A percentile compares a stretch with the other conserved stretches of the same genome.
phyloP scores from a whole-genome alignment of 2,113 vertebrate species.

The Channa argus region DNA sequence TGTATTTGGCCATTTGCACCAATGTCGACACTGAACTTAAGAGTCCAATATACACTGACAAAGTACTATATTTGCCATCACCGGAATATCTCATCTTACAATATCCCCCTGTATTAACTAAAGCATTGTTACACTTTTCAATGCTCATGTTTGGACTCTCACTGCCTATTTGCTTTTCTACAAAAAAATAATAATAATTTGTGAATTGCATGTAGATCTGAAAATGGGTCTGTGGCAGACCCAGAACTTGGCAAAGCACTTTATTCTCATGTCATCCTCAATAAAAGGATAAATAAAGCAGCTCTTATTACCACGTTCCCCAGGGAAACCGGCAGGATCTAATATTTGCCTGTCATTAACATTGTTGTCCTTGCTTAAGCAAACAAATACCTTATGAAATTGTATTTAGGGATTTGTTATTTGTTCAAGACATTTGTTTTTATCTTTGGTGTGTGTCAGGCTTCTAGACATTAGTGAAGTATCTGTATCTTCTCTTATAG shows the following conservation, averaged over 20 bases:
- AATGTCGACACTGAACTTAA: not conserved
- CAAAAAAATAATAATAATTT: no score
- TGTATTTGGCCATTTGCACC: no score
- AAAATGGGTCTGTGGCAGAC: conserved; percentile 1
- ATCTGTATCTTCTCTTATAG: conserved; percentile 58
- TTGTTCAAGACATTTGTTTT: conserved; percentile 45
- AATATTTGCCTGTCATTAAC: conserved; percentile 44
- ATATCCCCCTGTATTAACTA: no score
- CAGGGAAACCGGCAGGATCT: conserved; percentile 26
- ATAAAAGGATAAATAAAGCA: conserved; percentile 45
- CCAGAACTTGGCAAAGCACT: conserved; percentile 21
- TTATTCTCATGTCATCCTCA: conserved; percentile 3
- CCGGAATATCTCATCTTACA: not conserved
- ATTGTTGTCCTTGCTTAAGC: conserved; percentile 38
- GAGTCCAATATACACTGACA: not conserved
- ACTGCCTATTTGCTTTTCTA: no score
- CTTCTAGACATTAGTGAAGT: conserved; percentile 41
- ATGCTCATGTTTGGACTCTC: no score
- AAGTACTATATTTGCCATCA: no score
- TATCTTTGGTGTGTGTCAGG: conserved; percentile 38
- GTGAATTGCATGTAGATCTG: not conserved
- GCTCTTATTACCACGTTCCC: conserved; percentile 15
- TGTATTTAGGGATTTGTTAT: conserved; percentile 57
- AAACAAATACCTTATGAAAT: conserved; percentile 59
- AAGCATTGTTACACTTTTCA: no score